Base-by-base conservation (phyloP, 2,888 invertebrate genomes). In the Drosophila mettleri region DNA sequence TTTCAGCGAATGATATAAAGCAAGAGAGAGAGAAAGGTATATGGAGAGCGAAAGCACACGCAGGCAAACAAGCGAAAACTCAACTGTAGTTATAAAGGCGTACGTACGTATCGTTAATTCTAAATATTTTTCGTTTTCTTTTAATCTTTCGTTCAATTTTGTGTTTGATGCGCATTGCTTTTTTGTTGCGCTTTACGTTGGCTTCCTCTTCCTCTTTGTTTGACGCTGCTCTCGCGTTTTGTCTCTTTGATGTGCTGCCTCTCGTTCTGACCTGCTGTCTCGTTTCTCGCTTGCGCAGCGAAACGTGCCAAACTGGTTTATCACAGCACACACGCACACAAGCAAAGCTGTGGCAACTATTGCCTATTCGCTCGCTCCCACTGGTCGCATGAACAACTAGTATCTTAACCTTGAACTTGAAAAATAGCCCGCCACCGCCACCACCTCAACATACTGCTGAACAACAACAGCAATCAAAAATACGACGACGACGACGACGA, bases 381-480 rank as follows among this genome's bases (percentile, higher is more conserved):
- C 38, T 18, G 31, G 0, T 12, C 22, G 75, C 78, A 88, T 88
- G 80, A 71, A 90, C 81, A 90, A 90, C 90, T 89, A 89, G 84
- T 90, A 89, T 90, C 90, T 91, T 91, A 90, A 91, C 91, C 91
- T 91, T 91, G 91, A 91, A 91, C 91, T 91, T 91, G 91, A 91
- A 91, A 91, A 81, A 48, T 58, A 65, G 65, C 59, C 58, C 57
- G 53, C 49, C 41, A 29, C 57, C 64, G 53, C 61, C 59, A 74
- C 70, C 71, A 72, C 74, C 70, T 64, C 89, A 77, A 87, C 86
- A 86, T 71, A 85, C 77, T 81, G 76, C 85, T 80, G 61, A 69
- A 70, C 52, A 63, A 57, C 60, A 63, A 69, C 58, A 38, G 31
- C 53, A 38, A 41, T 38, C 24, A 39, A 24, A 41, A 51, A 38